Base-by-base conservation (phyloP, 2,797 vertebrate genomes). In the Chiloscyllium punctatum region DNA sequence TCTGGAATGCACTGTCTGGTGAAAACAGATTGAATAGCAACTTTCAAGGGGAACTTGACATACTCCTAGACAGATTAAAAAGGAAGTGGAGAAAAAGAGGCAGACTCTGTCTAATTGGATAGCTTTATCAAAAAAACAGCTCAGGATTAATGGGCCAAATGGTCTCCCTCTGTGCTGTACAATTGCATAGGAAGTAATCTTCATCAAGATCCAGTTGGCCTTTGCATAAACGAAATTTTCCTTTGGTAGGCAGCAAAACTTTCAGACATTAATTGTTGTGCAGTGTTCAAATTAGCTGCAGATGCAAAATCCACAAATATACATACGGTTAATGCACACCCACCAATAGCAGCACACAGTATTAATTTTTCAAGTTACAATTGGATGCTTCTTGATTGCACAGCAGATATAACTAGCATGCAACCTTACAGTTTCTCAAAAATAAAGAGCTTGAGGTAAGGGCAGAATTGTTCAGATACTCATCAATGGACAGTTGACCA, bases 341-440 rank as follows among this genome's bases (percentile, higher is more conserved):
- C 48, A 42, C 18, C 42, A 69, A 69, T 33, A 37, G 5, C 88
- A 92, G 66, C 30, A 30, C 88, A 66, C 90, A 68, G 62, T 37
- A 37, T 92, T 68, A n/a, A 92, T 92, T 92, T 37, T 21, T 8
- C 90, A 92, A 68, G 69, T 92, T 92, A 66, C 21, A 92, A 69
- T 9, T 11, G 25, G 51, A 25, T 0, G 11, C 33, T 69, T 62
- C 57, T n/a, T 92, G 69, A 69, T 23, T 15, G 30, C 86, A 57
- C 4, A 88, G 53, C 57, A 0, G 13, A 18, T 16, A 66, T 30
- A 69, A 42, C 7, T 11, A 91, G 16, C 4, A n/a, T 86, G 16
- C 51, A 88, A 74, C 7, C 72, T 88, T 57, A 33, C 6, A 57
- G 25, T 33, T 88, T 88, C 30, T 57, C 27, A 88, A 88, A 82